Evolutionary conservation across 2,113 vertebrate genomes (phyloP).

Genomic region (Phyllostomus discolor): DNA sequence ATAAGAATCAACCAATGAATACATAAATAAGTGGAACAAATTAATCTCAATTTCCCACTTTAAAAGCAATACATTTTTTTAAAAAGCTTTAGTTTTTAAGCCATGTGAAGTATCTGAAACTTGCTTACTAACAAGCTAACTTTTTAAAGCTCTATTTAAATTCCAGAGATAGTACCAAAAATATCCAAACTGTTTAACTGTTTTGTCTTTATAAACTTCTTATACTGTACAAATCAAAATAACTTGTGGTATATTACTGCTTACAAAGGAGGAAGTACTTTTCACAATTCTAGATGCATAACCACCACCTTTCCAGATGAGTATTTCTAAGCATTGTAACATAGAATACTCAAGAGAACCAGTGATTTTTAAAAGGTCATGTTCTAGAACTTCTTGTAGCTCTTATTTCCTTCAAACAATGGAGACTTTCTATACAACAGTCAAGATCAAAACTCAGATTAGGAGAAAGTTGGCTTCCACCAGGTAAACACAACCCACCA

Average conservation of each 20-base stretch:
- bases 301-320: background rate
- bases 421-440: background rate
- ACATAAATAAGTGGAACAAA: no score
- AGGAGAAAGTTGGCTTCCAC: background rate
- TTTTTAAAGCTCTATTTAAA: constrained; percentile 20
- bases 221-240: background rate
- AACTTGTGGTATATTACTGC: background rate
- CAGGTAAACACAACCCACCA: background rate
- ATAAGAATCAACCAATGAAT: no score
- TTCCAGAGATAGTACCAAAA: background rate
- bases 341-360: background rate
- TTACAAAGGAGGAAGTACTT: constrained; percentile 5
- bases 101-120: background rate
- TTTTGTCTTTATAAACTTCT: background rate
- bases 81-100: background rate
- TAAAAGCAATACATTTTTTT: no score
- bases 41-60: no score
- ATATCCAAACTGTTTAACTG: background rate
- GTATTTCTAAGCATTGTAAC: background rate
- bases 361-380: background rate
- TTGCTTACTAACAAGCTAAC: background rate
- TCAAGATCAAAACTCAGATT: background rate
- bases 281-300: background rate
- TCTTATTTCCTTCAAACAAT: background rate
- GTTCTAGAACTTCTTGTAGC: background rate